Base-by-base conservation (phyloP, 1,140 invertebrate genomes). In the Drosophila malerkotliana region DNA sequence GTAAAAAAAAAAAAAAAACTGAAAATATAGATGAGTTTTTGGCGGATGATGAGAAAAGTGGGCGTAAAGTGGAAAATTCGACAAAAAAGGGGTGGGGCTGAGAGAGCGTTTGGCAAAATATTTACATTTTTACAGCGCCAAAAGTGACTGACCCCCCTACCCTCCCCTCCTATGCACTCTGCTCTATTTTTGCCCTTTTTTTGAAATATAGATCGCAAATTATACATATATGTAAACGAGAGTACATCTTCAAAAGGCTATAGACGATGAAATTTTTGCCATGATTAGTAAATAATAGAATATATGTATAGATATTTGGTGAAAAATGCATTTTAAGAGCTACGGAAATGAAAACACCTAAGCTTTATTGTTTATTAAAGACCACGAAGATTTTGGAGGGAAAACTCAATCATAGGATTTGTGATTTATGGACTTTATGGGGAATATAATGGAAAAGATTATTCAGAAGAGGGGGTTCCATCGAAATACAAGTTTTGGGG, bases 51-150 rank as follows among this genome's bases (percentile, higher is more conserved):
- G 55, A 12, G 62, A 53, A 49, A 71, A 32, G 26, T 9, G 48
- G 15, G 45, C n/a, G 51, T 44, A 77, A 77, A 69, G n/a, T n/a
- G 26, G 24, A 48, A 45, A 55, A 28, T 28, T 26, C 7, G 24
- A 34, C 48, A 61, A 24, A 49, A 15, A 44, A 12, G 28, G 9
- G n/a, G 28, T 6, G 34, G 3, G 30, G 18, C 6, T 15, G 30
- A 34, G 32, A 21, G 7, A 18, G 18, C n/a, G 66, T 14, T 14
- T 56, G 71, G 47, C 21, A 66, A 75, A 75, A 75, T 75, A 75
- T 75, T 56, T 75, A 66, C 52, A 87, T 84, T 81, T 81, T 81
- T 74, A 82, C 79, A 79, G 52, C 62, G 54, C 45, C 60, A 34
- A 34, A 44, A 72, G 47, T 45, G 62, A 54, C 32, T 9, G 15